Conservation (phyloP, 2,113 vertebrate genomes). For the Grantiella picta region DNA sequence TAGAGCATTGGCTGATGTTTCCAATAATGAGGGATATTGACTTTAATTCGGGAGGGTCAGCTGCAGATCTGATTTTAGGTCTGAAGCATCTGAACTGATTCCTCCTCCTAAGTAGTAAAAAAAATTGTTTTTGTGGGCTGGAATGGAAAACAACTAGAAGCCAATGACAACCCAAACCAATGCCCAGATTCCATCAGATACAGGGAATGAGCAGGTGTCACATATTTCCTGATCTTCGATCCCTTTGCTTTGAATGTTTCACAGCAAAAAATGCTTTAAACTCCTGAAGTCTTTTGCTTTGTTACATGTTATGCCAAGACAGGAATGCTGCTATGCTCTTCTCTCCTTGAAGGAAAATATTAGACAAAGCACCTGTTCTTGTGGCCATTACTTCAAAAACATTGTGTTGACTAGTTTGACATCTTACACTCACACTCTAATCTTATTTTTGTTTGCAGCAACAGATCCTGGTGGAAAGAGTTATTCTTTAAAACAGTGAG, state of each 20-base stretch:
- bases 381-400: not conserved
- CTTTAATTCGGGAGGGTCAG: not conserved
- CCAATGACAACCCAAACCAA: not conserved
- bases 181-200: not conserved
- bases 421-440: not conserved
- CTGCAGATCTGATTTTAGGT: not conserved
- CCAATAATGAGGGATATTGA: not conserved
- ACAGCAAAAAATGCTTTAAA: not conserved
- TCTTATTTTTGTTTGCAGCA: not conserved
- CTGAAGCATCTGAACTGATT: not conserved
- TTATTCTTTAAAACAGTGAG: not conserved
- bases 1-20: not conserved
- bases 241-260: not conserved
- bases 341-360: conserved; percentile 2
- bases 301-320: not conserved
- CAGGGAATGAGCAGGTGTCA: not conserved
- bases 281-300: not conserved
- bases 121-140: not conserved
- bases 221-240: conserved; percentile 5
- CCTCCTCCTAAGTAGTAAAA: not conserved
- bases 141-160: not conserved
- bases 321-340: not conserved
- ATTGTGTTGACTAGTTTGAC: not conserved
- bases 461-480: not conserved
- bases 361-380: not conserved